A percentile compares a stretch with the other conserved stretches of the same genome.
Conservation (phyloP, 2,888 invertebrate genomes). For the Ischnura elegans region DNA sequence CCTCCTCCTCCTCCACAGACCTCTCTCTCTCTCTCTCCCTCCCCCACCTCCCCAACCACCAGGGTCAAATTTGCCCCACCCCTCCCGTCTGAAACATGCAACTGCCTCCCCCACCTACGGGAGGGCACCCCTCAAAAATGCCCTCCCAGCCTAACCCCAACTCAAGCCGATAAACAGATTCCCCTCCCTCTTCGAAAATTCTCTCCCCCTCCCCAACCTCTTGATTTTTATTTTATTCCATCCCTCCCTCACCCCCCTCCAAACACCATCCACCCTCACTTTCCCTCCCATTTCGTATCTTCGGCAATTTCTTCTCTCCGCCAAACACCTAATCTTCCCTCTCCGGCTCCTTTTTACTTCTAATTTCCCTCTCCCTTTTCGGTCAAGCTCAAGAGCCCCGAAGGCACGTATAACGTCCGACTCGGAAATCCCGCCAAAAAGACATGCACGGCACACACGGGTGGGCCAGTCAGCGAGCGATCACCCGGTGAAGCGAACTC, state of each 20-base stretch:
- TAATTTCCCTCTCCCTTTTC: neutral
- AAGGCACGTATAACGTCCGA: slow-evolving; percentile 40
- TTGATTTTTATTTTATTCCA: neutral
- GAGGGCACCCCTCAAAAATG: neutral
- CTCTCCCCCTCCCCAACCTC: neutral
- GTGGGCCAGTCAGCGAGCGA: neutral
- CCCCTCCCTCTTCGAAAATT: slow-evolving; percentile 14
- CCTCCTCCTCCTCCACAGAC: neutral
- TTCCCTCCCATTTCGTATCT: neutral
- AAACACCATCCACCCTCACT: no score
- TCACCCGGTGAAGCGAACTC: neutral
- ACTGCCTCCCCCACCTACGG: neutral
- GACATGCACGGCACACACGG: neutral
- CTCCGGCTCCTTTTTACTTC: neutral
- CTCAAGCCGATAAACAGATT: slow-evolving; percentile 34
- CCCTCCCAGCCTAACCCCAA: neutral
- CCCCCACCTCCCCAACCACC: neutral
- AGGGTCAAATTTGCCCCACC: slow-evolving; percentile 4
- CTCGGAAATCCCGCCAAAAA: slow-evolving; percentile 37
- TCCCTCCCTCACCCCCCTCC: slow-evolving; percentile 1
- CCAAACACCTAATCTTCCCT: neutral
- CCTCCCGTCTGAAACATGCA: neutral
- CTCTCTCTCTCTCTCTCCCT: neutral
- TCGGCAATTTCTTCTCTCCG: neutral
- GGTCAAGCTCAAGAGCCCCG: neutral